Evolutionary conservation across 2,888 invertebrate genomes (phyloP).

Genomic region (Gandaritis pyraliata): DNA sequence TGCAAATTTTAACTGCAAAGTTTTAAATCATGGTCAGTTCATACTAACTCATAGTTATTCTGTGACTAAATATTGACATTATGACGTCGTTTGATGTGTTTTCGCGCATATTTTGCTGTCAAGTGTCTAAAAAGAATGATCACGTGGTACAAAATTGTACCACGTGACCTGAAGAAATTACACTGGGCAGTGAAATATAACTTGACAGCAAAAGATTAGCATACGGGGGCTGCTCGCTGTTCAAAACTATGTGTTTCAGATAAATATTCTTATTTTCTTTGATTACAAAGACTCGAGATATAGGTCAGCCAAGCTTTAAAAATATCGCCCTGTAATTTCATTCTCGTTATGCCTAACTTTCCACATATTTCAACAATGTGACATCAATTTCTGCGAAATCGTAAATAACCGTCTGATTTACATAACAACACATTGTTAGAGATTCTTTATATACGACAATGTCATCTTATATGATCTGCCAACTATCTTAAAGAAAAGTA

Average conservation of each 20-base stretch:
- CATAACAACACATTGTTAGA: conserved; percentile 75
- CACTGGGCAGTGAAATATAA: no score
- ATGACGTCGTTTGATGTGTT: no score
- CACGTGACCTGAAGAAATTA: no score
- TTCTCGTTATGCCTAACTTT: conserved; percentile 56
- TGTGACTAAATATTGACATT: no score
- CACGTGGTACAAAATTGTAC: no score
- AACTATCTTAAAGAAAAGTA: conserved; percentile 82
- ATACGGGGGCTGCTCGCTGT: no score
- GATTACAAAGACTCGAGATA: not conserved
- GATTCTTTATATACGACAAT: conserved; percentile 72
- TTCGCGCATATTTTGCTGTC: no score
- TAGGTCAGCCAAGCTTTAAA: conserved; percentile 4
- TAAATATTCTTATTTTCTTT: not conserved
- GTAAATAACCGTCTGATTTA: conserved; percentile 80
- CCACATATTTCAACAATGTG: conserved; percentile 65
- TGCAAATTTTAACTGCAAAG: no score
- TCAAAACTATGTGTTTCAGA: not conserved
- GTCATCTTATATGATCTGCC: conserved; percentile 72
- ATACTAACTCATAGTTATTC: no score
- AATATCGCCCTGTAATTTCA: conserved; percentile 23
- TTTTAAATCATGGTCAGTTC: no score
- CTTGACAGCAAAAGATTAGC: no score
- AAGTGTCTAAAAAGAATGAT: no score
- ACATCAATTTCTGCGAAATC: conserved; percentile 71